A percentile compares a stretch with the other conserved stretches of the same genome.
These are phyloP conservation scores for Orthonychiurus folsomi DNA, from an alignment of 2,888 invertebrate genomes.

Conservation along the genomic window DNA sequence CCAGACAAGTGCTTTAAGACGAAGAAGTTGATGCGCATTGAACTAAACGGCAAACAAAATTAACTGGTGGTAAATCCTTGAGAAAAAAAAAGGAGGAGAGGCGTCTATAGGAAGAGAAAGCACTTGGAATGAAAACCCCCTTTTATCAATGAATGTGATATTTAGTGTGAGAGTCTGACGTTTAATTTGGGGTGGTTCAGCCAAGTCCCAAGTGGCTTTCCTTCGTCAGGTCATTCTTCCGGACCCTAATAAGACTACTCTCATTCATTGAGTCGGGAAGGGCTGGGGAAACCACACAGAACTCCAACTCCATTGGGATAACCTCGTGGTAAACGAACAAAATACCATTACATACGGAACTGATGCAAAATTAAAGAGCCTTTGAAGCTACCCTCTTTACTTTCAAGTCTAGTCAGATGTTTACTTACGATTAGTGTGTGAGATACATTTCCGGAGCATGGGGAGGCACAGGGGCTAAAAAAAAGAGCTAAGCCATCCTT, in stretches of 20 bases:
- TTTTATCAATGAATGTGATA: background rate
- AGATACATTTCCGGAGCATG: conserved; percentile 11
- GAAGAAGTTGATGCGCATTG: too few relatives aligned
- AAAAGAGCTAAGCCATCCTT: conserved; percentile 6
- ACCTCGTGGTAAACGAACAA: too few relatives aligned
- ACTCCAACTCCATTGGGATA: background rate
- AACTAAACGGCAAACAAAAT: background rate
- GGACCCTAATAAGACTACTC: background rate
- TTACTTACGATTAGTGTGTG: conserved; percentile 17
- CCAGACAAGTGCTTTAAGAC: too few relatives aligned
- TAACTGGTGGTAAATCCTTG: background rate
- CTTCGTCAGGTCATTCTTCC: background rate
- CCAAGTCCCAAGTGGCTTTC: background rate
- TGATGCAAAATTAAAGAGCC: conserved; percentile 35
- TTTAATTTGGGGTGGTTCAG: background rate
- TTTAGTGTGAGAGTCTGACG: background rate
- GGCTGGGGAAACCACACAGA: too few relatives aligned
- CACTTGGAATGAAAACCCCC: background rate
- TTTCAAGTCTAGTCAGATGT: conserved; percentile 20
- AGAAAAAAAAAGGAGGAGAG: background rate
- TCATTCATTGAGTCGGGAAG: background rate
- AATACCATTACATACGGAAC: conserved; percentile 5
- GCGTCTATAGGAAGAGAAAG: background rate
- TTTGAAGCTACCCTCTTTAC: conserved; percentile 18
- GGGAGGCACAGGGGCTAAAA: conserved; percentile 8